Base-by-base conservation (phyloP, 2,888 invertebrate genomes). In the Drosophila nr. medialis region DNA sequence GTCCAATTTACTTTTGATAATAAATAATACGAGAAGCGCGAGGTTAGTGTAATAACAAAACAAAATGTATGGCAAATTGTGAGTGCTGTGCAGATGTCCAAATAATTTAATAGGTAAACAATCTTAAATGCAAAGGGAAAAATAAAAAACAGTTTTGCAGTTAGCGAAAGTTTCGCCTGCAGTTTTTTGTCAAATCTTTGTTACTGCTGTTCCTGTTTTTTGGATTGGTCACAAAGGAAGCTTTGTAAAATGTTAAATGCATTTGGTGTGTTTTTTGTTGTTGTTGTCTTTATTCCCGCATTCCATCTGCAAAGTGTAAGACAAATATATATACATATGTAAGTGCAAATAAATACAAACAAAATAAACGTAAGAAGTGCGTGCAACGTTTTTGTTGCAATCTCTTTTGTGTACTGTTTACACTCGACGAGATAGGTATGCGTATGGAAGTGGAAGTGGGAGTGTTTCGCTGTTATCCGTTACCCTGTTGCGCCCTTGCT, bases 201-300 rank as follows among this genome's bases (percentile, higher is more conserved):
- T 50, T 74, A 50, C 36, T 48, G 51, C 49, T 69, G 50, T 42
- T 64, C 56, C 36, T 61, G 45, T 49, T 58, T 59, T 40, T 75
- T 30, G 42, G 51, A 59, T 64, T 56, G 56, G 54, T 55, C 72
- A 80, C 77, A 77, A 77, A 77, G 80, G 77, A 80, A 67, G 67
- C 72, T 64, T 61, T 61, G 64, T 42, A 66, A 56, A 65, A 60
- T 56, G 66, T 64, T 60, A 38, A 75, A 60, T 63, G 59, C 59
- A 65, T 53, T 59, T 49, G 29, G 40, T 15, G 40, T 15, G 11
- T n/a, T 45, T 54, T 13, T 29, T 21, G 21, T 30, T 54, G 38
- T 45, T 72, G 24, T 72, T 42, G 45, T 42, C 71, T 63, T 60
- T 63, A 63, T 40, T 72, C 40, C 27, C 59, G 59, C 53, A 64